These are phyloP conservation scores for Odocoileus virginianus DNA, from an alignment of 2,113 vertebrate genomes.

Conservation along the genomic window DNA sequence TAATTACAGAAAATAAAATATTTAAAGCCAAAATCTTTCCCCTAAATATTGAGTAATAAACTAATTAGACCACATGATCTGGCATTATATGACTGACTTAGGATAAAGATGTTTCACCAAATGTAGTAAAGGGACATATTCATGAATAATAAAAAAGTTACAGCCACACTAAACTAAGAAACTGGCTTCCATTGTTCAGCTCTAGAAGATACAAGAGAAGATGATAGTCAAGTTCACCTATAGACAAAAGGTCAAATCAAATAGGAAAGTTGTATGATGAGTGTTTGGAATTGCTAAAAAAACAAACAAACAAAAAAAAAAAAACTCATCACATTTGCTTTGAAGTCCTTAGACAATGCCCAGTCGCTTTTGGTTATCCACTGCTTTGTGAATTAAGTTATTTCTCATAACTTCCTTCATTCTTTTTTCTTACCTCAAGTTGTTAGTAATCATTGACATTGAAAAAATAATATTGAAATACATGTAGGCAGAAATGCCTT, in stretches of 20 bases:
- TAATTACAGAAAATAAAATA: neutral
- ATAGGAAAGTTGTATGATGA: neutral
- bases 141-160: neutral
- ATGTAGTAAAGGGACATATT: neutral
- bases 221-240: neutral
- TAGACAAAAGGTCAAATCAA: neutral
- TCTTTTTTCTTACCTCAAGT: neutral
- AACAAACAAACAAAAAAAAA: no score
- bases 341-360: neutral
- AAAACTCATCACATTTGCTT: neutral
- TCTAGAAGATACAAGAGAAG: neutral
- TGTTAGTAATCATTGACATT: neutral
- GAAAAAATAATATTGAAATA: neutral
- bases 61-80: neutral
- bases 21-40: neutral
- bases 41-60: neutral
- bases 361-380: neutral
- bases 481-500: neutral
- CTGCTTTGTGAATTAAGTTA: neutral
- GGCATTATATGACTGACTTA: neutral
- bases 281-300: neutral
- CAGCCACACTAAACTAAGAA: neutral
- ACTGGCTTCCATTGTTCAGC: fast-evolving
- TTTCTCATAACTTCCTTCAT: neutral
- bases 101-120: neutral